phyloP scores from a whole-genome alignment of 2,888 invertebrate species.

The Drosophila paranaensis region DNA sequence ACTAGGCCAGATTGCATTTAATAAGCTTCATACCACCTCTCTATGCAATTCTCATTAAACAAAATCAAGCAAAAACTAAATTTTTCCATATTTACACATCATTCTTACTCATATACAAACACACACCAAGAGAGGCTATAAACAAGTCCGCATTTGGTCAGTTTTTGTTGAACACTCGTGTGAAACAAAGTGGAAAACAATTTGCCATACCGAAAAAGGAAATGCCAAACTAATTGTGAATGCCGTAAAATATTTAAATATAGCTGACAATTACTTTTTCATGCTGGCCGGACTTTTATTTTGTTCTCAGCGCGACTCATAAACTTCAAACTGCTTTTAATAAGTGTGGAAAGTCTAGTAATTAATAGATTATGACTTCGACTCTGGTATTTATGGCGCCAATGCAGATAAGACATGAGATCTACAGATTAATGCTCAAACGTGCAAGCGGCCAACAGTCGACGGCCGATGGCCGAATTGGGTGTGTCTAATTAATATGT shows the following conservation, averaged over 20 bases:
- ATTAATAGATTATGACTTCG: slow-evolving; percentile 77
- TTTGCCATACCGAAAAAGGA: slow-evolving; percentile 39
- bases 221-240: slow-evolving; percentile 40
- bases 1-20: too few relatives aligned
- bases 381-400: slow-evolving; percentile 72
- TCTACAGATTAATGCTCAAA: slow-evolving; percentile 68
- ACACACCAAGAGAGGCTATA: not conserved
- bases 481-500: slow-evolving; percentile 78
- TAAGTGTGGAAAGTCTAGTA: slow-evolving; percentile 75
- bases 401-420: slow-evolving; percentile 66
- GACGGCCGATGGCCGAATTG: slow-evolving; percentile 40
- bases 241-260: slow-evolving; percentile 20
- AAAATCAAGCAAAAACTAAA: not conserved
- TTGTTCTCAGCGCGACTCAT: slow-evolving; percentile 38
- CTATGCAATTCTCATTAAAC: not conserved
- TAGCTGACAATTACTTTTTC: slow-evolving; percentile 26
- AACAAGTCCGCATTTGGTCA: slow-evolving; percentile 34
- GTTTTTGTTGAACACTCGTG: slow-evolving; percentile 26
- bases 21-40: not conserved
- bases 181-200: slow-evolving; percentile 39
- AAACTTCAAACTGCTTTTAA: slow-evolving; percentile 57
- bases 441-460: slow-evolving; percentile 31
- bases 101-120: not conserved
- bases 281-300: slow-evolving; percentile 14
- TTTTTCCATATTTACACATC: not conserved